Evolutionary conservation across 1,140 invertebrate species (phyloP), one percentile per base, ranked within the genome.

Genomic region (Caerostris extrusa): DNA sequence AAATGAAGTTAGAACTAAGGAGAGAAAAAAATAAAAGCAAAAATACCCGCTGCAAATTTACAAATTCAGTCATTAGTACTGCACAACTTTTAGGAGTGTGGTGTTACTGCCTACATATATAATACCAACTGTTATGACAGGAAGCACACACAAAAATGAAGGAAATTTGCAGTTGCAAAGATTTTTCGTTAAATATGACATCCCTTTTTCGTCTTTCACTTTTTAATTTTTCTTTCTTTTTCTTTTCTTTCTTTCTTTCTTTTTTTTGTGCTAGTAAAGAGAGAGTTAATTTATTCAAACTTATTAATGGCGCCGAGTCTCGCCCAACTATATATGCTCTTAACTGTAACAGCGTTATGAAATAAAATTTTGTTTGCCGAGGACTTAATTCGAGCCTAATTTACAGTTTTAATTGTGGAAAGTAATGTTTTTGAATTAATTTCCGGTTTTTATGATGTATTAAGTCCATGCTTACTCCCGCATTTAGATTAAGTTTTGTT

Each of bases 371-470:
- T 87, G 91, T 87, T 87, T 93, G 91, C 85, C 7, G 12, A 87
- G 67, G 91, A 87, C 91, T 93, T 87, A 86, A 93, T 93, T 93
- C 83, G 53, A 56, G 58, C 81, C 82, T 93, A 82, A 93, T 93
- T 93, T 93, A 93, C 82, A 93, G 91, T 93, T 93, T 93, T 93
- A 93, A 93, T 93, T 93, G 91, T 67, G 19, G 53, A 93, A 87
- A 93, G 91, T 87, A 87, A 86, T 71, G 91, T 93, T 93, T n/a
- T 93, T 93, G 91, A 93, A 93, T 93, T 93, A 93, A 93, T 93
- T 93, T 93, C 34, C n/a, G 67, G 91, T 93, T 93, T 93, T 93
- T 93, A 93, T 93, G 91, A 87, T 87, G 82, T 57, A 86, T 93
- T 93, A 91, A 87, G 64, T 60, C 61, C 57, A n/a, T 53, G n/a